phyloP scores from a whole-genome alignment of 2,113 vertebrate genomes.

The Cardinalis cardinalis region DNA sequence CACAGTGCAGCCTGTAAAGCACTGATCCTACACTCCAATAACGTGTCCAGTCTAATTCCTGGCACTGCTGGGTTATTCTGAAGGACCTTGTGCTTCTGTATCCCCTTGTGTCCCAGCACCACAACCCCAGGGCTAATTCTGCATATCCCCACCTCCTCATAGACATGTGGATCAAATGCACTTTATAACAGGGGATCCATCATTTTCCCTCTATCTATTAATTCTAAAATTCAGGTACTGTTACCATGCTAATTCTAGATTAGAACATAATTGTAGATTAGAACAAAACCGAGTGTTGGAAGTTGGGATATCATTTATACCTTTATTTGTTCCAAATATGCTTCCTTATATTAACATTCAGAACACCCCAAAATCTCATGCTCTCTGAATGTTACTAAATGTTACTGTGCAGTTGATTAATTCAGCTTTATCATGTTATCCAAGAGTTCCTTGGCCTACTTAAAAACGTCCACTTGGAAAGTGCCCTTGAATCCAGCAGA shows the following conservation, averaged over 20 bases:
- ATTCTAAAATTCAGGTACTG: not conserved
- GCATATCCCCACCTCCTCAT: accelerated
- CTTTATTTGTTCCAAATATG: not conserved
- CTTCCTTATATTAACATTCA: not conserved
- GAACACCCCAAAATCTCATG: not conserved
- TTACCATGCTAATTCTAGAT: not conserved
- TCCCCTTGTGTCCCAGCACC: too few species aligned
- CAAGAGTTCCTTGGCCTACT: not conserved
- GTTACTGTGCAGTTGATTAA: not conserved
- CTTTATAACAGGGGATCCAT: not conserved
- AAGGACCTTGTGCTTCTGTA: not conserved
- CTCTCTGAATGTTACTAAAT: not conserved
- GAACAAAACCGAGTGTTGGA: not conserved
- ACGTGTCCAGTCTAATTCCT: not conserved
- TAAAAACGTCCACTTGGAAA: not conserved
- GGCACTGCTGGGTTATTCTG: not conserved
- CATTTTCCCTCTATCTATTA: not conserved
- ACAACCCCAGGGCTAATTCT: accelerated
- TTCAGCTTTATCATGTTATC: not conserved
- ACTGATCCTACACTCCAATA: not conserved
- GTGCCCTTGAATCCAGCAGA: not conserved
- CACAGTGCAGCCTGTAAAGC: not conserved
- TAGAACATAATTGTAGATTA: not conserved
- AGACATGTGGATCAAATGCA: not conserved
- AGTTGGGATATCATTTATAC: not conserved